Evolutionary conservation across 1,140 invertebrate species (phyloP).

Genomic region (Drosophila mauritiana): DNA sequence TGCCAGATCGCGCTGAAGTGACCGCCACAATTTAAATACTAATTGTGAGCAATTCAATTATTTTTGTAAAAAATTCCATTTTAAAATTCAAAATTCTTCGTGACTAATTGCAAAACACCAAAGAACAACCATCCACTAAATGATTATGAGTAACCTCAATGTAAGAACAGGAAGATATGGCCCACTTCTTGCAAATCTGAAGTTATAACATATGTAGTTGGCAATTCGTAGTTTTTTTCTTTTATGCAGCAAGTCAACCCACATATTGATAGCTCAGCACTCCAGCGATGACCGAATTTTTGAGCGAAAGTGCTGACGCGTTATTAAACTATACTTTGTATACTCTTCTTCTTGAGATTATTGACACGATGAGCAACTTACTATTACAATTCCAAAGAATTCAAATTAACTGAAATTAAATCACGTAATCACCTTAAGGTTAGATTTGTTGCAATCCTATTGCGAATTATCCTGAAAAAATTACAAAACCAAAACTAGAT

Average conservation of each 20-base stretch:
- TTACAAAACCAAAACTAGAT: too few species aligned
- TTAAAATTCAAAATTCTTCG: too few species aligned
- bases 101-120: too few species aligned
- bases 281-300: conserved; percentile 30
- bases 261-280: conserved; percentile 37
- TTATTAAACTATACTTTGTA: conserved; percentile 3
- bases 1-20: background rate
- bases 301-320: conserved; percentile 28
- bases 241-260: conserved; percentile 3
- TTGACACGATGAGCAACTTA: background rate
- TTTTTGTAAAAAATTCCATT: too few species aligned
- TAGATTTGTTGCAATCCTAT: too few species aligned
- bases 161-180: background rate
- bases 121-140: too few species aligned
- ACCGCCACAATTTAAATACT: too few species aligned
- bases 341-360: conserved; percentile 9
- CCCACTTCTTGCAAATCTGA: background rate
- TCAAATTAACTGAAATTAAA: background rate
- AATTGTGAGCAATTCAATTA: too few species aligned
- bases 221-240: background rate
- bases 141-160: background rate
- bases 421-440: too few species aligned
- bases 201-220: conserved; percentile 7
- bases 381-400: background rate
- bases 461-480: too few species aligned